Evolutionary conservation across 2,888 invertebrate species (phyloP).

Genomic region (Meliscaeva auricollis): DNA sequence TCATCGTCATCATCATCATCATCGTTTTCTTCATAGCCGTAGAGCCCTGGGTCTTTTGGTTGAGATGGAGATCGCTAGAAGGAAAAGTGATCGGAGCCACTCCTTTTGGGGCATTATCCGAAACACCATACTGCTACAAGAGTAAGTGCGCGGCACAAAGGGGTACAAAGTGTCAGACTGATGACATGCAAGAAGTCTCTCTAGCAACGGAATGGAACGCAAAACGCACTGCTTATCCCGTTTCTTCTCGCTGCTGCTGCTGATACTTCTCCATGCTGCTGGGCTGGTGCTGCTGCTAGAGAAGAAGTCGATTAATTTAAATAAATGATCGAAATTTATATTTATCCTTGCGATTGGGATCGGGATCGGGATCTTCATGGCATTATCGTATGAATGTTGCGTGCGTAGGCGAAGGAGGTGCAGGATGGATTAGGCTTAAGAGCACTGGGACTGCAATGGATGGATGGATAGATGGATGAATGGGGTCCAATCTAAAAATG

Average conservation of each 20-base stretch:
- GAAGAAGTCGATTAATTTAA: slow-evolving; percentile 71
- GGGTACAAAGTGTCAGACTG: slow-evolving; percentile 68
- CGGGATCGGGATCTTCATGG: slow-evolving; percentile 56
- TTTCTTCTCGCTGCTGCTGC: too few relatives aligned
- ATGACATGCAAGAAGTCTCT: slow-evolving; percentile 69
- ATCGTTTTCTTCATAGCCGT: slow-evolving; percentile 7
- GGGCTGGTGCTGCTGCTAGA: slow-evolving; percentile 8
- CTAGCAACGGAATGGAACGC: slow-evolving; percentile 36
- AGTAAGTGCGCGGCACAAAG: slow-evolving; percentile 18
- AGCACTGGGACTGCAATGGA: too few relatives aligned
- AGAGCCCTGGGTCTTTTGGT: slow-evolving; percentile 6
- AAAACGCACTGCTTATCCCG: too few relatives aligned
- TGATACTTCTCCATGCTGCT: slow-evolving; percentile 11
- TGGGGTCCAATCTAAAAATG: slow-evolving; percentile 49
- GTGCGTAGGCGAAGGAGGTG: slow-evolving; percentile 44
- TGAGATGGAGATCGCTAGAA: background rate
- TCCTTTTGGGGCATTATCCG: slow-evolving; percentile 62
- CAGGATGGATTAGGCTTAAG: slow-evolving; percentile 31
- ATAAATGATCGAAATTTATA: slow-evolving; percentile 75
- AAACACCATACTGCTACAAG: slow-evolving; percentile 29
- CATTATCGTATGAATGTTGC: slow-evolving; percentile 49
- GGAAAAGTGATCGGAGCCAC: slow-evolving; percentile 62
- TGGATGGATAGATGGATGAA: slow-evolving; percentile 38
- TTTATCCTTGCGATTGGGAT: slow-evolving; percentile 69
- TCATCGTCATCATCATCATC: slow-evolving; percentile 1